Evolutionary conservation across 2,888 invertebrate genomes (phyloP).

Genomic region (Arenicola marina): DNA sequence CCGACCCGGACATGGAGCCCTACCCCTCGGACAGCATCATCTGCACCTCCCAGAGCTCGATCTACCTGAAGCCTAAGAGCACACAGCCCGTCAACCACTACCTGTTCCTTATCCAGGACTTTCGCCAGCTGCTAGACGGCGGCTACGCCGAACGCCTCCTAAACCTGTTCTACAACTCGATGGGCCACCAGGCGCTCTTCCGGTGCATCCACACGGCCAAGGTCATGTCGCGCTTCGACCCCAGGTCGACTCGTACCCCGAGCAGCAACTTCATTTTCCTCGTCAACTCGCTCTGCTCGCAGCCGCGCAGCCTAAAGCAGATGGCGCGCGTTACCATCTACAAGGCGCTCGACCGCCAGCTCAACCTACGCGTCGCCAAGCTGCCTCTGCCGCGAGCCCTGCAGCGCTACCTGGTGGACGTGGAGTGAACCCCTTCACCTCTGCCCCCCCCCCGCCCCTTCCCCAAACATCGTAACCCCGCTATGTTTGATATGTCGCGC

Average conservation of each 20-base stretch:
- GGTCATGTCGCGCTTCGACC: slow-evolving; percentile 65
- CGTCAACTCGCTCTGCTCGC: slow-evolving; percentile 70
- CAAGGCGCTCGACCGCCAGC: slow-evolving; percentile 69
- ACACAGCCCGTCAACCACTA: slow-evolving; percentile 67
- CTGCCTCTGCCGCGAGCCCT: slow-evolving; percentile 72
- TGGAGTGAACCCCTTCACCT: no score
- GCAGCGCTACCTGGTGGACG: slow-evolving; percentile 72
- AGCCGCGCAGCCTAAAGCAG: slow-evolving; percentile 75
- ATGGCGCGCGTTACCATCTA: slow-evolving; percentile 74
- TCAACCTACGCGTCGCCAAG: slow-evolving; percentile 71
- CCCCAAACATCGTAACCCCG: no score
- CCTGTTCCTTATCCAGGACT: slow-evolving; percentile 73
- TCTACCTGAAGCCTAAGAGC: slow-evolving; percentile 64
- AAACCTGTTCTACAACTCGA: slow-evolving; percentile 64
- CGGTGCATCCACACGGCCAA: slow-evolving; percentile 72
- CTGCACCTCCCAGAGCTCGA: slow-evolving; percentile 65
- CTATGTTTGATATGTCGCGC: no score
- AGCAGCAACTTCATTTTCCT: slow-evolving; percentile 54
- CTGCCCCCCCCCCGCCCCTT: no score
- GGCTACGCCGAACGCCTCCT: slow-evolving; percentile 70
- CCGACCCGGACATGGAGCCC: slow-evolving; percentile 73
- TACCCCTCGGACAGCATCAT: slow-evolving; percentile 64
- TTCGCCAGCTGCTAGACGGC: slow-evolving; percentile 66
- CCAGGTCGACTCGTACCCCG: slow-evolving; percentile 62
- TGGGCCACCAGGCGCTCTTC: slow-evolving; percentile 73